Conservation (phyloP, 2,113 vertebrate genomes). For the Otocyon megalotis region DNA sequence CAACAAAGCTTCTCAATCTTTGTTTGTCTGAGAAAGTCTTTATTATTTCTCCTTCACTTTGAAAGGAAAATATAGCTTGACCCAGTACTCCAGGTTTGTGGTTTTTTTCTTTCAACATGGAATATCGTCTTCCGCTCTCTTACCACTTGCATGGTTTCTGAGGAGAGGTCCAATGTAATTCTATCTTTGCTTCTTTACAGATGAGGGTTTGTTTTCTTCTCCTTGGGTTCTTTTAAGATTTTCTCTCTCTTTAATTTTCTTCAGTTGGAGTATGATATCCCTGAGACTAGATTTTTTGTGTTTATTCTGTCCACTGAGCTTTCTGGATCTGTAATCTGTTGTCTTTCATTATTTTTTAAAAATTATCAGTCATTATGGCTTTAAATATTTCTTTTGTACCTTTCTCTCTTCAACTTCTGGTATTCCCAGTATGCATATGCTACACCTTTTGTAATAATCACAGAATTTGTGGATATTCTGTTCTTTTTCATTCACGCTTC, state of each 20-base stretch:
- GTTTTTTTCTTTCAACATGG: neutral
- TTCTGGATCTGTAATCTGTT: neutral
- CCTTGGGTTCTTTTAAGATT: neutral
- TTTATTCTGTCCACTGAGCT: neutral
- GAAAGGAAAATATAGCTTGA: neutral
- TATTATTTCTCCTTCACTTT: neutral
- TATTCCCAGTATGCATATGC: neutral
- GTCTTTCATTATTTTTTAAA: neutral
- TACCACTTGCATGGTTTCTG: neutral
- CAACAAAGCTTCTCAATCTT: neutral
- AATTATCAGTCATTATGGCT: neutral
- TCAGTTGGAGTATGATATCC: neutral
- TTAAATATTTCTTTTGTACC: neutral
- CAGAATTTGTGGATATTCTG: neutral
- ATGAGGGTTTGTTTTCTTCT: neutral
- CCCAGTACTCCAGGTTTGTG: neutral
- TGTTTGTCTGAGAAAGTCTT: neutral
- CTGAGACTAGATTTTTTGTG: neutral
- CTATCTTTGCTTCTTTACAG: neutral
- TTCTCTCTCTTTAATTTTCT: neutral
- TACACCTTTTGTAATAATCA: neutral
- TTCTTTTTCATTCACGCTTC: neutral
- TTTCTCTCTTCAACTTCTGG: neutral
- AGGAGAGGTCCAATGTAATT: neutral
- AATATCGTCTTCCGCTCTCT: neutral